Evolutionary conservation across 2,888 invertebrate species (phyloP).

Genomic region (Cheilosia vulpina): DNA sequence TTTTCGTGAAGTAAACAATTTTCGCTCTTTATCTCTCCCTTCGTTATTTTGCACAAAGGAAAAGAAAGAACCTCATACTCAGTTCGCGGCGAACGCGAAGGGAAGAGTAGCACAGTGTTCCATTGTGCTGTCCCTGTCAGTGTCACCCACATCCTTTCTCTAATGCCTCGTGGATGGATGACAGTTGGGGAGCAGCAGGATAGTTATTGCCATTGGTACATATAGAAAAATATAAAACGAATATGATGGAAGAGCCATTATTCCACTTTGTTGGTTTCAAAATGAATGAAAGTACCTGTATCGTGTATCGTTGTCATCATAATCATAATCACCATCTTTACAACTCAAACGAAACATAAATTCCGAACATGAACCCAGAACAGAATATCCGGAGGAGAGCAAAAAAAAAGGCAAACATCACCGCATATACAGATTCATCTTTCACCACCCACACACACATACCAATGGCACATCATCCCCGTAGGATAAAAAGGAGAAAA

Average conservation of each 20-base stretch:
- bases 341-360: conserved; percentile 55
- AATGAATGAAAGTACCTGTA: conserved; percentile 63
- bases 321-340: conserved; percentile 60
- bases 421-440: conserved; percentile 21
- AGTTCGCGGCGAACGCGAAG: background rate
- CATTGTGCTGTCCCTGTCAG: background rate
- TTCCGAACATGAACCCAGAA: conserved; percentile 27
- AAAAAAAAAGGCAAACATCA: conserved; percentile 33
- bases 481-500: conserved; percentile 38
- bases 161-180: background rate
- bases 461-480: background rate
- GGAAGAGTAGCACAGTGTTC: background rate
- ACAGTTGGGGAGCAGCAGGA: conserved; percentile 14
- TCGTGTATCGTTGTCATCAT: conserved; percentile 65
- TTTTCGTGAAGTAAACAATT: conserved; percentile 54
- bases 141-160: conserved; percentile 46
- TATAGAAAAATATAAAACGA: conserved; percentile 16
- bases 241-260: conserved; percentile 53
- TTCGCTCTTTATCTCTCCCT: conserved; percentile 16
- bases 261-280: conserved; percentile 26
- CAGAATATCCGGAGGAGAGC: background rate
- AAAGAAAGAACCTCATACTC: conserved; percentile 25
- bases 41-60: conserved; percentile 49
- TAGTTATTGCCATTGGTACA: conserved; percentile 36
- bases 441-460: conserved; percentile 11